Percentiles rank a stretch among this genome's conserved stretches.
Conservation (phyloP, 2,797 vertebrate genomes). For the Columba guinea region DNA sequence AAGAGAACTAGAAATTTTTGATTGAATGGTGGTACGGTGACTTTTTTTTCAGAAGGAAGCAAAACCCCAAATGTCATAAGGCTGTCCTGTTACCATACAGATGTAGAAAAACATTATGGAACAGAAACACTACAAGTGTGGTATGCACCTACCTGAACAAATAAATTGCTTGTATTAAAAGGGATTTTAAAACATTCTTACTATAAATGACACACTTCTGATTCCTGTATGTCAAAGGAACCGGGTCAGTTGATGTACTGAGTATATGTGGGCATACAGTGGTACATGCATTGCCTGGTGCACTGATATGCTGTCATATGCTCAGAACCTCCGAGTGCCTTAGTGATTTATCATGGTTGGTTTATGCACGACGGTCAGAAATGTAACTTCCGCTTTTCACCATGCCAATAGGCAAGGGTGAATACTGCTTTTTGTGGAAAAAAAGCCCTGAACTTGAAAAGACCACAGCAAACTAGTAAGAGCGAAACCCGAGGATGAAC, state of each 20-base stretch:
- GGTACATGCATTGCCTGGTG: not conserved
- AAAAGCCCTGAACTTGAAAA: not conserved
- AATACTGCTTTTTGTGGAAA: not conserved
- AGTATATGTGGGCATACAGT: not conserved
- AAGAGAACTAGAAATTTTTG: not conserved
- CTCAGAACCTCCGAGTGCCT: not conserved
- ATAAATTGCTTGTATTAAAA: not conserved
- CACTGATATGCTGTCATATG: accelerated
- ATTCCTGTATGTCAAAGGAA: not conserved
- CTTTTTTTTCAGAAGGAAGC: not conserved
- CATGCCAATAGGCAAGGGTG: not conserved
- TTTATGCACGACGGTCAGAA: not conserved
- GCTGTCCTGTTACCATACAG: not conserved
- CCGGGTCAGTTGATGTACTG: not conserved
- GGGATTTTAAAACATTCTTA: not conserved
- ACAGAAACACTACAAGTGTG: accelerated
- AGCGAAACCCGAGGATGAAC: not conserved
- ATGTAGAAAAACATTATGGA: not conserved
- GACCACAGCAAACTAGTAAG: not conserved
- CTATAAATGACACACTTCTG: not conserved
- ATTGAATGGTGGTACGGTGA: not conserved
- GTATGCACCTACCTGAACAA: not conserved
- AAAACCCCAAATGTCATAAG: not conserved
- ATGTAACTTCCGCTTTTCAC: not conserved
- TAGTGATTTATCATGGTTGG: not conserved